Base-by-base conservation (phyloP, 1,140 invertebrate species). In the Pristionchus pacificus region DNA sequence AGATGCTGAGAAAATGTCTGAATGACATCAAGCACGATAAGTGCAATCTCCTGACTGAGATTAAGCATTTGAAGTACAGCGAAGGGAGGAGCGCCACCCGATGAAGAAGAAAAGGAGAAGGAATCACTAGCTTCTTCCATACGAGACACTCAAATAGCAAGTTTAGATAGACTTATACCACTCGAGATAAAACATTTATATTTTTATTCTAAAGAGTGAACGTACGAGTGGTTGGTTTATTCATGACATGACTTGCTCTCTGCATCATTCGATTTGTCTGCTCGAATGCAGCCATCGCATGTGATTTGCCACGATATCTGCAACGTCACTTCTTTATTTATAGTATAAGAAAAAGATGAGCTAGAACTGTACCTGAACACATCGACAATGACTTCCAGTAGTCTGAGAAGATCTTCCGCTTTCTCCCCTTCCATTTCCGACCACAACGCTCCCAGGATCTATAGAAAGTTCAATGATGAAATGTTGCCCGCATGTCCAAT, bases 11-110 rank as follows among this genome's bases (percentile, higher is more conserved):
- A 91, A 84, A 93, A 93, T 6, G 93, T 86, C 66, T 92, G 91
- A 27, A 93, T 85, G 57, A 91, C 89, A 85, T 96, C 93, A 14
- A 96, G 86, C 0, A 91, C 89, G 24, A 91, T 90, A 38, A 96
- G 87, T 1, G 93, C 92, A 60, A 93, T 90, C 88, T 97, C 93
- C 24, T 92, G 91, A 0, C 92, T 89, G 78, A 96, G 86, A 85
- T 93, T 93, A 55, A 72, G 62, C 19, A 72, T 63, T 31, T 72
- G 70, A 25, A 72, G 70, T 3, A 72, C 70, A 19, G 62, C 25
- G 59, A 66, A 72, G 25, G 70, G 57, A 1, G 38, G 38, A 19
- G 38, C 38, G 6, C 38, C 38, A 6, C 38, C 38, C 6, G 38
- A 6, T 49, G 38, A 6, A 49, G 38, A 49, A 49, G 38, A 49